phyloP scores from a whole-genome alignment of 2,888 invertebrate species.

The Dasypogon diadema region DNA sequence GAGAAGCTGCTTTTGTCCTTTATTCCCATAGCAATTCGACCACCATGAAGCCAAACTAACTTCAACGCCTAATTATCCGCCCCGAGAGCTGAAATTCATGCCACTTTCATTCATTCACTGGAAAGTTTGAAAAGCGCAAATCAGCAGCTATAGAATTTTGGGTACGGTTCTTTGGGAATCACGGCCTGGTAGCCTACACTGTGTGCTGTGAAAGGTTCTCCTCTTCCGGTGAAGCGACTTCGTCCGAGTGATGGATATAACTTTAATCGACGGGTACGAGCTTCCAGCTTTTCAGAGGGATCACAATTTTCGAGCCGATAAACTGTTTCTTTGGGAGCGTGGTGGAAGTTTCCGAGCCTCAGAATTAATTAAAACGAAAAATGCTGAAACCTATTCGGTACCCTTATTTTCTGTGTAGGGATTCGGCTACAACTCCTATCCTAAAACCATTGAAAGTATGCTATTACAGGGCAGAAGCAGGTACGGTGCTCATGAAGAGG shows the following conservation, averaged over 20 bases:
- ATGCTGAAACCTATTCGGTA: not conserved
- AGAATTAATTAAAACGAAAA: conserved; percentile 1
- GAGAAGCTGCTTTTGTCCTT: too few species aligned
- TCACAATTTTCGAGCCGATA: not conserved
- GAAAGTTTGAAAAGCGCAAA: not conserved
- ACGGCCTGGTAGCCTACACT: not conserved
- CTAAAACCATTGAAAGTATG: not conserved
- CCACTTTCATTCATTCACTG: not conserved
- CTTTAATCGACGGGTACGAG: not conserved
- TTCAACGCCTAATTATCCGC: not conserved
- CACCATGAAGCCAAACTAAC: not conserved
- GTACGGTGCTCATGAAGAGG: not conserved
- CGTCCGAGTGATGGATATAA: not conserved
- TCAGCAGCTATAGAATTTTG: not conserved
- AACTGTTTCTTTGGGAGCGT: too few species aligned
- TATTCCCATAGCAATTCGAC: not conserved
- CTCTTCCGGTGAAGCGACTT: not conserved
- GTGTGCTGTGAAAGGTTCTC: not conserved
- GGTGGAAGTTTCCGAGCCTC: not conserved
- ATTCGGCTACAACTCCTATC: not conserved
- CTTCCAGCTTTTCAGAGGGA: not conserved
- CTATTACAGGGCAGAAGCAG: not conserved
- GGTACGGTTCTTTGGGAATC: not conserved
- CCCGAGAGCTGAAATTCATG: not conserved
- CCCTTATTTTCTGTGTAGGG: not conserved